Evolutionary conservation across 2,888 invertebrate genomes (phyloP).

Genomic region (Balanococcus diminutus): DNA sequence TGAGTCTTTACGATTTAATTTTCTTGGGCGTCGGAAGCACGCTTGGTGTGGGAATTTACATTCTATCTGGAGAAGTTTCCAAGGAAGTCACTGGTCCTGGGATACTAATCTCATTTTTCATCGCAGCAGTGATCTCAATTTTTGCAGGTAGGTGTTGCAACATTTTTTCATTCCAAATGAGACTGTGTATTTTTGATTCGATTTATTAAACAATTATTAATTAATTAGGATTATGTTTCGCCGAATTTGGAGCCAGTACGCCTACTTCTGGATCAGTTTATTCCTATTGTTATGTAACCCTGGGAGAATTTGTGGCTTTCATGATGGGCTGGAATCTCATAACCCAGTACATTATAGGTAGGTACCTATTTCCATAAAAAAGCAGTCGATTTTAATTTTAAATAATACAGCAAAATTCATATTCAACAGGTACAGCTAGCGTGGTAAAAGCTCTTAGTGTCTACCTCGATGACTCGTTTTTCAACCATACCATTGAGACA

Average conservation of each 20-base stretch:
- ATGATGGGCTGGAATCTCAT: conserved; percentile 94
- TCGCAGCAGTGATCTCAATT: conserved; percentile 66
- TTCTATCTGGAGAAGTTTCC: conserved; percentile 65
- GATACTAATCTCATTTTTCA: conserved; percentile 66
- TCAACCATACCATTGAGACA: conserved; percentile 59
- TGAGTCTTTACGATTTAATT: conserved; percentile 64
- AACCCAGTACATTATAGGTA: conserved; percentile 85
- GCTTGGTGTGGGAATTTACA: conserved; percentile 68
- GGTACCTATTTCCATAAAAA: conserved; percentile 11
- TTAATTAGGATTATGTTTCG: conserved; percentile 62
- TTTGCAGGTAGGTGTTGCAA: conserved; percentile 63
- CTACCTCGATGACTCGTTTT: conserved; percentile 60
- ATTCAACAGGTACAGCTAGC: conserved; percentile 61
- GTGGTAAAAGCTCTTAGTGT: conserved; percentile 61
- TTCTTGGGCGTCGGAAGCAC: conserved; percentile 63
- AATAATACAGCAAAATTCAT: neutral
- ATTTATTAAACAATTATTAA: neutral
- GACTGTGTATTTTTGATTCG: neutral
- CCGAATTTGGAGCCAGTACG: conserved; percentile 64
- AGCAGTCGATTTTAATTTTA: neutral
- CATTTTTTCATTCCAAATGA: neutral
- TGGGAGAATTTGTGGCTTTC: conserved; percentile 87
- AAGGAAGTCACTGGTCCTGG: conserved; percentile 65
- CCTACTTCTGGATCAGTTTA: conserved; percentile 66
- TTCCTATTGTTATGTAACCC: conserved; percentile 66